A percentile compares a stretch with the other conserved stretches of the same genome.
Conservation (phyloP, 2,888 invertebrate genomes). For the Acronicta leporina region DNA sequence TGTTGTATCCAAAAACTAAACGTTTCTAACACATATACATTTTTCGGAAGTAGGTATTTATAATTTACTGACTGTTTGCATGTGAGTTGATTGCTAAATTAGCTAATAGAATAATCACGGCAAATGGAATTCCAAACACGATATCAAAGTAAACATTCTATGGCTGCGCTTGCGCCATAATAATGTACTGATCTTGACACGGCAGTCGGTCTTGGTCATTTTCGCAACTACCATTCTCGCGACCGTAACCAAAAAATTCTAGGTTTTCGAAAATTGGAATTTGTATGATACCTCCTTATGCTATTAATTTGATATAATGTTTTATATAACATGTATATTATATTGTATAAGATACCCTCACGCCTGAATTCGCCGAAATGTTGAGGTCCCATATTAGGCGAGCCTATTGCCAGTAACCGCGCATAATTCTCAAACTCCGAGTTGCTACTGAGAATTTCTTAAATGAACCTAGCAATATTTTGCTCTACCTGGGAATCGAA, state of each 20-base stretch:
- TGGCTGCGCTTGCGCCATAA: conserved; percentile 61
- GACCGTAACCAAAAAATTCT: conserved; percentile 24
- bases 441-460: too few species aligned
- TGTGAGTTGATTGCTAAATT: conserved; percentile 16
- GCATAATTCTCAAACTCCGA: too few species aligned
- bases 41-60: conserved; percentile 2
- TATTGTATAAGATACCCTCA: too few species aligned
- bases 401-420: too few species aligned
- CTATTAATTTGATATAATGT: too few species aligned
- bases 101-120: conserved; percentile 11
- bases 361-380: too few species aligned
- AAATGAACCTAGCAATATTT: too few species aligned
- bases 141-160: conserved; percentile 39
- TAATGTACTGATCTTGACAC: conserved; percentile 62
- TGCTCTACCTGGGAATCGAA: too few species aligned
- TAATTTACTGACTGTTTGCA: background rate
- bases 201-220: conserved; percentile 54
- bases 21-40: background rate
- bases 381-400: too few species aligned
- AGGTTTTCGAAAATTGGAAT: background rate
- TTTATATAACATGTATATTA: too few species aligned
- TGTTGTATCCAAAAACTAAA: conserved; percentile 1
- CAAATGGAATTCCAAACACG: conserved; percentile 27
- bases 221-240: conserved; percentile 60
- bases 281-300: too few species aligned